These are phyloP conservation scores for Quadroppia sp. DNA, from an alignment of 2,888 invertebrate species.

Conservation along the genomic window DNA sequence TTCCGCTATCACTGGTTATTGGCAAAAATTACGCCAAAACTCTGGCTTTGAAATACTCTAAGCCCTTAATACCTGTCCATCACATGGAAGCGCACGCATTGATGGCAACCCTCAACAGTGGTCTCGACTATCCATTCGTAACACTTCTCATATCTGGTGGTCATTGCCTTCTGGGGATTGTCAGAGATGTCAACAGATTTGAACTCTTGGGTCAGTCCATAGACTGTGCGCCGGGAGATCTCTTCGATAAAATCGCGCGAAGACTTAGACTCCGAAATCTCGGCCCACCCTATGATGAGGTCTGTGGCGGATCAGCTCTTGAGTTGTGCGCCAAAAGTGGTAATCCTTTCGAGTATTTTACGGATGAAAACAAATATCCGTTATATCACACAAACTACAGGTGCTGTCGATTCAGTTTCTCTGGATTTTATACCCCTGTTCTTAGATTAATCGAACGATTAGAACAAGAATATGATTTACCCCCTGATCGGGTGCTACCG, in stretches of 20 bases:
- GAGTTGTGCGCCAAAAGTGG: slow-evolving; percentile 72
- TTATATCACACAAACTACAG: slow-evolving; percentile 58
- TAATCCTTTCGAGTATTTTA: slow-evolving; percentile 61
- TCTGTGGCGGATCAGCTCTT: slow-evolving; percentile 79
- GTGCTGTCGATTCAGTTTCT: slow-evolving; percentile 87
- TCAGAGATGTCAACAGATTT: slow-evolving; percentile 65
- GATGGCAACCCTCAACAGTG: slow-evolving; percentile 58
- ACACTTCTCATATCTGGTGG: slow-evolving; percentile 89
- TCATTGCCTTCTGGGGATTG: slow-evolving; percentile 62
- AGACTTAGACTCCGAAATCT: slow-evolving; percentile 75
- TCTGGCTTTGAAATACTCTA: slow-evolving; percentile 49
- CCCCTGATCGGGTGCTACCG: slow-evolving; percentile 46
- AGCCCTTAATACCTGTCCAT: slow-evolving; percentile 87
- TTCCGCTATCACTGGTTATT: slow-evolving; percentile 69
- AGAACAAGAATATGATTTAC: slow-evolving; percentile 39
- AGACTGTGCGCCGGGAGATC: slow-evolving; percentile 89
- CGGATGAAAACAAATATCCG: slow-evolving; percentile 61
- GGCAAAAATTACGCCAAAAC: slow-evolving; percentile 65
- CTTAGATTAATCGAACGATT: neutral
- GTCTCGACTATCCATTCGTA: slow-evolving; percentile 77
- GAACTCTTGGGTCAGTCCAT: slow-evolving; percentile 69
- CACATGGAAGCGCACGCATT: slow-evolving; percentile 99
- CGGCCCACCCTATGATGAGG: slow-evolving; percentile 62
- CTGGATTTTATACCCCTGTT: slow-evolving; percentile 61
- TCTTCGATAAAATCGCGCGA: slow-evolving; percentile 84